phyloP scores from a whole-genome alignment of 2,797 vertebrate species.

The Peromyscus attwateri region DNA sequence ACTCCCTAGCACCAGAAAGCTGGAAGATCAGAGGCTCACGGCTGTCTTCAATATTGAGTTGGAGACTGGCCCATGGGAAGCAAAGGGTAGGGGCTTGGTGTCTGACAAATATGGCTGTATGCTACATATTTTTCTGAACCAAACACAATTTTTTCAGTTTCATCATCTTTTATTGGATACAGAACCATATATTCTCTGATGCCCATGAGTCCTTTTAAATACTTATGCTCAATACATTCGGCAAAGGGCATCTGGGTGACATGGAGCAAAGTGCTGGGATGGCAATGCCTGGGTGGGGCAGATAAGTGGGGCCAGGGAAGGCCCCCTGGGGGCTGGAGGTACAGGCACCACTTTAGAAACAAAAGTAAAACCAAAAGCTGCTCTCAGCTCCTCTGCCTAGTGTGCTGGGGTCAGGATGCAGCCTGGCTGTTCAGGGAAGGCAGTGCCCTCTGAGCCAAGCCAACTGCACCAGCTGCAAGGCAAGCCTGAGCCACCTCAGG shows the following conservation, averaged over 20 bases:
- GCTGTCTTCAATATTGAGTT: background rate
- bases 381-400: slow-evolving; percentile 55
- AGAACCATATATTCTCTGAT: slow-evolving; percentile 84
- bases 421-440: slow-evolving; percentile 58
- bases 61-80: background rate
- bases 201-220: slow-evolving; percentile 83
- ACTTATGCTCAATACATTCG: slow-evolving; percentile 88
- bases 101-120: background rate
- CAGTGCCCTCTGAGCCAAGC: slow-evolving; percentile 18
- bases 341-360: slow-evolving; percentile 80
- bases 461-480: background rate
- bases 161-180: slow-evolving; percentile 87
- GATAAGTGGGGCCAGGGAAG: slow-evolving; percentile 72
- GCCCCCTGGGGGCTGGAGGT: slow-evolving; percentile 82
- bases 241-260: slow-evolving; percentile 88
- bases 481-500: background rate
- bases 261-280: slow-evolving; percentile 87
- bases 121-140: slow-evolving; percentile 11
- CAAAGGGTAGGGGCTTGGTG: background rate
- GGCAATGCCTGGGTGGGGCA: slow-evolving; percentile 63
- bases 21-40: background rate
- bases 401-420: slow-evolving; percentile 62
- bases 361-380: slow-evolving; percentile 58
- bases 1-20: background rate
- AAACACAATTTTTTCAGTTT: slow-evolving; percentile 47